Percentiles rank a stretch among this genome's conserved stretches.
phyloP scores from a whole-genome alignment of 1,140 invertebrate species.

The Cataglyphis hispanica region DNA sequence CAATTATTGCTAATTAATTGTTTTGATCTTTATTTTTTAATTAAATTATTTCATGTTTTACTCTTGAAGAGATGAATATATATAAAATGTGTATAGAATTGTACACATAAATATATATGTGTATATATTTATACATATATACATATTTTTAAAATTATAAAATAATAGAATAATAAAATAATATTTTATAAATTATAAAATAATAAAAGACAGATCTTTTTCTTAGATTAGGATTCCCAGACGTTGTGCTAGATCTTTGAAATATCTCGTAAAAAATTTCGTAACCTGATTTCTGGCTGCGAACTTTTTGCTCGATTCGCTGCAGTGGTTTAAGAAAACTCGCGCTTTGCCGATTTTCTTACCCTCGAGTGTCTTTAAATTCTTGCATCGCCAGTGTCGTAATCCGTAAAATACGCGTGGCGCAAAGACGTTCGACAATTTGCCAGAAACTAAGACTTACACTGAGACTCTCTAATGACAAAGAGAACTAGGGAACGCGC shows the following conservation, averaged over 20 bases:
- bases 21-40: background rate
- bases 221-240: background rate
- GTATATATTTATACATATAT: too few species aligned
- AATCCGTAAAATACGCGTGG: background rate
- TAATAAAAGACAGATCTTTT: background rate
- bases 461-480: conserved; percentile 11
- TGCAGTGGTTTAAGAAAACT: background rate
- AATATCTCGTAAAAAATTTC: conserved; percentile 16
- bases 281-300: background rate
- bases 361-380: conserved; percentile 3
- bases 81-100: too few species aligned
- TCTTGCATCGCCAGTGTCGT: conserved; percentile 11
- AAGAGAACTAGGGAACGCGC: conserved; percentile 1
- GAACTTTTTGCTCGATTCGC: background rate
- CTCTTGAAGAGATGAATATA: too few species aligned
- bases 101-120: too few species aligned
- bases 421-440: conserved; percentile 25
- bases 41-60: background rate
- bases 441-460: background rate
- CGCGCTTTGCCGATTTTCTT: background rate
- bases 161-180: too few species aligned
- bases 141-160: background rate
- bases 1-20: background rate
- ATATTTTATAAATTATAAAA: background rate
- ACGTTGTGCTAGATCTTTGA: background rate